phyloP scores from a whole-genome alignment of 2,797 vertebrate genomes.

The Eutrigla gurnardus region DNA sequence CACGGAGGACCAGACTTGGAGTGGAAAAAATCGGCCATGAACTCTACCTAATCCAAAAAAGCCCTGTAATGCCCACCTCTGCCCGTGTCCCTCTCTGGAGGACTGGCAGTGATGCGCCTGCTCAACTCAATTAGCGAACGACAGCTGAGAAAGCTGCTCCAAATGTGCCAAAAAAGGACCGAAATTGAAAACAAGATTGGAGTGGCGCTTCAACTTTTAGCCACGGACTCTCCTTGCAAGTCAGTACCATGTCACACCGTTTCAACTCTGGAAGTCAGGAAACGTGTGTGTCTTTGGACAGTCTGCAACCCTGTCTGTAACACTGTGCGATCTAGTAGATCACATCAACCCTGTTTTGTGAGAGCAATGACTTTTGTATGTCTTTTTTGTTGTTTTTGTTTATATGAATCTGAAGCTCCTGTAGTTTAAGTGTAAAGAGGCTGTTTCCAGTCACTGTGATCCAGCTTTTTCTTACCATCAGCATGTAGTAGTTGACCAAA shows the following conservation, averaged over 20 bases:
- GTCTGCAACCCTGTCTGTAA: slow-evolving; percentile 40
- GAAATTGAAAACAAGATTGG: slow-evolving; percentile 60
- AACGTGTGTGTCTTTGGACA: slow-evolving; percentile 8
- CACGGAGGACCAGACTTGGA: slow-evolving; percentile 79
- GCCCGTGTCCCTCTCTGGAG: slow-evolving; percentile 51
- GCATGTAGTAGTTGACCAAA: slow-evolving; percentile 68
- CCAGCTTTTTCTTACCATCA: slow-evolving; percentile 55
- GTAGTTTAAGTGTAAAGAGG: slow-evolving; percentile 50
- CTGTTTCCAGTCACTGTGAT: slow-evolving; percentile 78
- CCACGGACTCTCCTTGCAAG: slow-evolving; percentile 33
- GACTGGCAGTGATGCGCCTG: slow-evolving; percentile 61
- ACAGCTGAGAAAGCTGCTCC: slow-evolving; percentile 73
- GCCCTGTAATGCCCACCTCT: slow-evolving; percentile 73
- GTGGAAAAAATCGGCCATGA: slow-evolving; percentile 82
- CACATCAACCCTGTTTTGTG: slow-evolving; percentile 30
- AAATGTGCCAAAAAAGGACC: slow-evolving; percentile 78
- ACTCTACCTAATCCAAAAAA: slow-evolving; percentile 78
- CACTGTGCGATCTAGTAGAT: slow-evolving; percentile 52
- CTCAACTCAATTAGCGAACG: slow-evolving; percentile 78
- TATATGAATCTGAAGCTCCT: slow-evolving; percentile 41
- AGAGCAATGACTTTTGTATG: slow-evolving; percentile 27
- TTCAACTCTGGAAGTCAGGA: slow-evolving; percentile 33
- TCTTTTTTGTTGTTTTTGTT: slow-evolving; percentile 7
- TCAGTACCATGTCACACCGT: slow-evolving; percentile 23
- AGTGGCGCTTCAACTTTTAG: slow-evolving; percentile 42